Percentiles rank a stretch among this genome's conserved stretches.
Evolutionary conservation across 1,140 invertebrate species (phyloP).

Genomic region (Drosophila sturtevanti): DNA sequence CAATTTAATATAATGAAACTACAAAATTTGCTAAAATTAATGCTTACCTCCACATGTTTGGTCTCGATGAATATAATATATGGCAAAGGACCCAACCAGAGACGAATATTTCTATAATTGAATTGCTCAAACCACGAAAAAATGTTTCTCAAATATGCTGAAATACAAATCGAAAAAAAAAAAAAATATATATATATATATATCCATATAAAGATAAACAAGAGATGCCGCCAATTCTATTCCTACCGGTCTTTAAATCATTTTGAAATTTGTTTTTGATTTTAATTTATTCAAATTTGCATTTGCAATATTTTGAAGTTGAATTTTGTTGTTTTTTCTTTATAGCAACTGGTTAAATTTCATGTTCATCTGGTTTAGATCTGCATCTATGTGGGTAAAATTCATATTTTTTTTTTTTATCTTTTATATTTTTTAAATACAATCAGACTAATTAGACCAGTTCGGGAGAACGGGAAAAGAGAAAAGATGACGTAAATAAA

Average conservation of each 20-base stretch:
- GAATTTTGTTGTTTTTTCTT: background rate
- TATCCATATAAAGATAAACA: too few relatives aligned
- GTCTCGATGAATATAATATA: slow-evolving; percentile 32
- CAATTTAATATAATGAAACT: too few relatives aligned
- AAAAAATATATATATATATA: background rate
- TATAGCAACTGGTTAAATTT: background rate
- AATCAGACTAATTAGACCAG: background rate
- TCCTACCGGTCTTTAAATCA: background rate
- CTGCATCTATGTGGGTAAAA: background rate
- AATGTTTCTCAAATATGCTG: slow-evolving; percentile 31
- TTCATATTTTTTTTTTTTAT: background rate
- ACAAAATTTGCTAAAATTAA: background rate
- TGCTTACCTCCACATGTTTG: slow-evolving; percentile 45
- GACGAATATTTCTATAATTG: slow-evolving; percentile 31
- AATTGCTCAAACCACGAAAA: slow-evolving; percentile 22
- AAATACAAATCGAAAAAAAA: background rate
- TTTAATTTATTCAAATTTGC: background rate
- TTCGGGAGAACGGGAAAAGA: background rate
- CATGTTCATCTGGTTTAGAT: background rate
- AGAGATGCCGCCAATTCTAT: too few relatives aligned
- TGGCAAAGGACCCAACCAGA: slow-evolving; percentile 32
- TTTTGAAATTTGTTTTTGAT: background rate
- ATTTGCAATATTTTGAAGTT: background rate
- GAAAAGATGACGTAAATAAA: background rate
- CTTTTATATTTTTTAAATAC: background rate